A percentile compares a stretch with the other conserved stretches of the same genome.
phyloP scores from a whole-genome alignment of 2,797 vertebrate species.

The Myotis pilosus region DNA sequence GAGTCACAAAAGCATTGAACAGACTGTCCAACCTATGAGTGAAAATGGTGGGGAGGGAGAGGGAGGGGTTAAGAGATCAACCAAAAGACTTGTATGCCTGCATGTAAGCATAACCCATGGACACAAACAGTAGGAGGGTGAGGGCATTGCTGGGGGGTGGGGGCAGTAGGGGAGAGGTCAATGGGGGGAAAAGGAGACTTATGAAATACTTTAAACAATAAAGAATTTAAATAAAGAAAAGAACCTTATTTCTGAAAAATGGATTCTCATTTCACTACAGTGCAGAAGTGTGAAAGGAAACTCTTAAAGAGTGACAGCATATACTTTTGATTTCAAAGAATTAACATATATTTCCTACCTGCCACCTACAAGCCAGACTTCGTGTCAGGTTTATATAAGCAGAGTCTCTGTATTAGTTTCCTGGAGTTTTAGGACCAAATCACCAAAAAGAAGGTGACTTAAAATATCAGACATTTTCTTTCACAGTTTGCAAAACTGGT shows the following conservation, averaged over 20 bases:
- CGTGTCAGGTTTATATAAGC: background rate
- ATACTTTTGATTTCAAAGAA: conserved; percentile 4
- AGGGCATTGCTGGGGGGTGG: no score
- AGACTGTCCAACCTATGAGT: no score
- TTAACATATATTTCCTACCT: background rate
- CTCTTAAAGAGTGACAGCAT: conserved; percentile 15
- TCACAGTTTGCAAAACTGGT: background rate
- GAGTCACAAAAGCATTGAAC: no score
- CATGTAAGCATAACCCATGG: no score
- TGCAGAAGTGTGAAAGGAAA: background rate
- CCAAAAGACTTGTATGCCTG: no score
- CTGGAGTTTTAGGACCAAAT: background rate
- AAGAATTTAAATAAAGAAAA: no score
- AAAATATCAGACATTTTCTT: background rate
- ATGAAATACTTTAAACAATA: no score
- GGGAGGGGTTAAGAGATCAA: no score
- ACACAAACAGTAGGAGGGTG: no score
- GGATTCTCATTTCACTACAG: background rate
- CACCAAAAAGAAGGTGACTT: background rate
- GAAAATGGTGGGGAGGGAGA: no score
- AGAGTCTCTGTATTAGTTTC: background rate
- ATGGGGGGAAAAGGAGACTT: no score
- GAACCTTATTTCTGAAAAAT: background rate
- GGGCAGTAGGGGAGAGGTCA: no score
- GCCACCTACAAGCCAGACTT: background rate